Evolutionary conservation across 2,888 invertebrate genomes (phyloP), one percentile per base, ranked within the genome.

Genomic region (Rhamnusium bicolor): DNA sequence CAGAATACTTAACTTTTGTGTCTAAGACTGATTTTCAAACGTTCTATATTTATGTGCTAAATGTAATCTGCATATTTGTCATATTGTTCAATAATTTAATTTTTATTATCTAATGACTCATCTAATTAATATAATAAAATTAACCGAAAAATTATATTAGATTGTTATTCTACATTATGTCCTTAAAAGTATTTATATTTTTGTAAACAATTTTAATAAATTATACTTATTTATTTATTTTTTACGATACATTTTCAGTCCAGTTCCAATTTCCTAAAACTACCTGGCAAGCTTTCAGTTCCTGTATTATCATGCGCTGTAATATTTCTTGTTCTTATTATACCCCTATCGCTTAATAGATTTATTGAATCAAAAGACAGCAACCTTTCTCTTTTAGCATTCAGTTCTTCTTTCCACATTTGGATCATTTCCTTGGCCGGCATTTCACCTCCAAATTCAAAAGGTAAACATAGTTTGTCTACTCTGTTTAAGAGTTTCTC

Each of bases 341-440:
- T 91, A n/a, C 93, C 93, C 78, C 89, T 87, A 71, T 92, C 92
- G 84, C 90, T 93, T 51, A 93, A 85, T 32, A 95, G 88, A 74
- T 91, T 90, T 91, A 94, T 94, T 7, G 90, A 85, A 79, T 94
- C 93, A 54, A 93, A 88, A 0, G 90, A 90, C 1, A 93, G 81
- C 1, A 94, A 82, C 14, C 89, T 87, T 19, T 92, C 91, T 61
- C 92, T 89, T 79, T 92, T 92, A 2, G 89, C 89, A 4, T 88
- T 85, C 32, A 95, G 83, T 79, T 95, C 91, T 46, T 90, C 88
- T 80, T 92, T 92, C 89, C 94, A 95, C 80, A 90, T 88, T 61
- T 90, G 90, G 12, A 95, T 91, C 94, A 96, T 95, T 76, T 94
- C 92, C 24, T 91, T 89, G 84, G 92, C 88, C 7, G 94, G 91